Conservation (phyloP, 1,140 invertebrate genomes). For the Ips typographus region DNA sequence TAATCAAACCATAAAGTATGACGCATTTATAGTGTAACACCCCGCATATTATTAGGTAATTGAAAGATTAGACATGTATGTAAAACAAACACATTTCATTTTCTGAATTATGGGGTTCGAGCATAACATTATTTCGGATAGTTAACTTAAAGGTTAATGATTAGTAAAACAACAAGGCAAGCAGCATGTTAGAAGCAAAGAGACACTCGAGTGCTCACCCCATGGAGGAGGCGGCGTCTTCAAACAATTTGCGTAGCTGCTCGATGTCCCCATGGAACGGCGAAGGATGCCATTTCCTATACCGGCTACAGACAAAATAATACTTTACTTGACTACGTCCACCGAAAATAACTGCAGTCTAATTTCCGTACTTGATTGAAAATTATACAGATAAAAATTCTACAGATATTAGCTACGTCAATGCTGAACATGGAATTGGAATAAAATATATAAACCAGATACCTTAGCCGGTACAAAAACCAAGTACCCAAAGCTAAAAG, state of each 20-base stretch:
- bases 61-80: too few species aligned
- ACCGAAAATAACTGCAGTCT: not conserved
- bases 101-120: too few species aligned
- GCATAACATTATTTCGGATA: too few species aligned
- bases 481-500: slow-evolving; percentile 22
- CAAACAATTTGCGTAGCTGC: slow-evolving; percentile 70
- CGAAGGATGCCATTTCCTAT: slow-evolving; percentile 70
- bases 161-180: not conserved
- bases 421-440: too few species aligned
- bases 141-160: too few species aligned
- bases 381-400: not conserved
- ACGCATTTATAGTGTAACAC: too few species aligned
- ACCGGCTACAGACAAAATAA: slow-evolving; percentile 54
- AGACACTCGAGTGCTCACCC: slow-evolving; percentile 47
- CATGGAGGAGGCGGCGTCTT: slow-evolving; percentile 57
- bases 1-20: too few species aligned
- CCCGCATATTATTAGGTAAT: too few species aligned
- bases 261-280: slow-evolving; percentile 73
- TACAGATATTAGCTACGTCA: too few species aligned
- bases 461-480: slow-evolving; percentile 13
- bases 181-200: not conserved
- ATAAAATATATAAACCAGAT: not conserved
- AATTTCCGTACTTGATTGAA: not conserved
- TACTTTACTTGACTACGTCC: not conserved
- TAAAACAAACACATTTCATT: too few species aligned